Evolutionary conservation across 1,140 invertebrate species (phyloP), one percentile per base, ranked within the genome.

Genomic region (Atta cephalotes): DNA sequence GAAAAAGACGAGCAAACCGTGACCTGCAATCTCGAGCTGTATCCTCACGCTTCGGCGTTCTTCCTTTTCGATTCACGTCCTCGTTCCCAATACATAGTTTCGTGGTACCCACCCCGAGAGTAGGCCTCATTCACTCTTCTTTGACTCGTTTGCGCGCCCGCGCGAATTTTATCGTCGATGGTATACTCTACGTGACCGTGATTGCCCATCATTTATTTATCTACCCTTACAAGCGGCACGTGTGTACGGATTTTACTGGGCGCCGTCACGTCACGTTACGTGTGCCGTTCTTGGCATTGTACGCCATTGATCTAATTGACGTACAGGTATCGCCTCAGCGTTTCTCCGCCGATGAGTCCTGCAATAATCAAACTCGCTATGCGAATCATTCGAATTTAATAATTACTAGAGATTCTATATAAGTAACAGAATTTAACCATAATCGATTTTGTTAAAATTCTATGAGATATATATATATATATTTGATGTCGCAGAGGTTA

Each of bases 241-340:
- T 21, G 39, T 88, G 82, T 63, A 53, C 60, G 85, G 49, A 74
- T 87, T 80, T 89, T 89, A 89, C 62, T 66, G 85, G 63, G 39
- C 53, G n/a, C 18, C 35, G 78, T 87, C 89, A 90, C 88, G 89
- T 89, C 39, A 90, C 74, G 56, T 89, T 80, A 89, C 89, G 88
- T 89, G 88, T 49, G 7, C n/a, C 16, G 62, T 62, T 84, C 80
- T 51, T 76, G 70, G 70, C 80, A 84, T 76, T 74, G 80, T 39
- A 49, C 53, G 68, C 68, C 25, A 71, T 25, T 70, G 66, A 70
- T 84, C 58, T 84, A 84, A 84, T 84, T 76, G 80, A 25, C 39
- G n/a, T 84, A 62, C 56, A 84, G 70, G 56, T 84, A 84, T 84
- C 80, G 56, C 70, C 25, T 51, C 56, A 56, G 80, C 56, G 39